Base-by-base conservation (phyloP, 2,888 invertebrate species). In the Caenorhabditis plicata region DNA sequence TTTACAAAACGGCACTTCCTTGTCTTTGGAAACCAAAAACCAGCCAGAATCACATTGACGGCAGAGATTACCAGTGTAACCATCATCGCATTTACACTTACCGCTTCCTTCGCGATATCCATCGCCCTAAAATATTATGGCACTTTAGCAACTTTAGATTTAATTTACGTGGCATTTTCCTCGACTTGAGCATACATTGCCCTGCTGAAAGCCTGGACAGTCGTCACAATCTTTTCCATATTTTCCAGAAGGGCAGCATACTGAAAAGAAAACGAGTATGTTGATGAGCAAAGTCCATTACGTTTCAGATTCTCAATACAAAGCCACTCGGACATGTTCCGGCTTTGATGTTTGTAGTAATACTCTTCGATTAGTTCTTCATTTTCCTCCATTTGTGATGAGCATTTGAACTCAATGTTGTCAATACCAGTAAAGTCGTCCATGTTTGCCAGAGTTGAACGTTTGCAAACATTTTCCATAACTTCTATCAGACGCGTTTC, bases 61-160 rank as follows among this genome's bases (percentile, higher is more conserved):
- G 82, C 96, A 96, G 23, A 85, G 82, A 0, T 87, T 86, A 0
- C 92, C 92, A 0, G 81, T 77, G 81, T 95, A 95, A 0, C 92
- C 94, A 5, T 81, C 77, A 75, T 92, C 88, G 82, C 95, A 96
- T 13, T 86, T 83, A 80, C 96, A 96, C 60, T 88, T 87, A 0
- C 95, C 96, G 78, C 89, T 91, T 0, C 96, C 96, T 82, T 90
- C 90, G 36, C 94, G 85, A 0, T 92, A 93, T 0, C 95, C 95
- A 62, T 88, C 88, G 0, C 95, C 95, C 85, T 86, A 64, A 5
- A 77, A 69, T 50, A 46, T 31, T 31, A 44, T 23, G 56, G 40
- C 38, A 41, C 51, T 44, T n/a, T 43, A 43, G 40, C 11, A 26
- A 41, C 44, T 15, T 39, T 25, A 33, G n/a, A 32, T 45, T 49